Evolutionary conservation across 2,888 invertebrate species (phyloP), one percentile per base, ranked within the genome.

Genomic region (Eupithecia exiguata): DNA sequence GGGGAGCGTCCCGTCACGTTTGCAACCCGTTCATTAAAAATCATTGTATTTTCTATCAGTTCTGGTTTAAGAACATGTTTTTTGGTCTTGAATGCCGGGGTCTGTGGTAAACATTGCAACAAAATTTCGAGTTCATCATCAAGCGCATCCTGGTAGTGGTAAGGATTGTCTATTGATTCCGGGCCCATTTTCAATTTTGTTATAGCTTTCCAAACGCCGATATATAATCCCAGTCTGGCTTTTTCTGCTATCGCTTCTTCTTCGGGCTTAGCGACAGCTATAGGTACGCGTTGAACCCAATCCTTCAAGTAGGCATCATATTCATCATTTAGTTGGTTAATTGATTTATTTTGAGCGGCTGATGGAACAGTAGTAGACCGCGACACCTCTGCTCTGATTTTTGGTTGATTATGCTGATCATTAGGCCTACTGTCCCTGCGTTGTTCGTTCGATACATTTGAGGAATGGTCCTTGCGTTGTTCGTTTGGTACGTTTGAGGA

Each of bases 81-180:
- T 58, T 81, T 83, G 1, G 78, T 70, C 7, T 73, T 71, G 10
- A 93, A 78, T 67, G 89, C 89, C 36, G 78, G 65, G 9, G 87
- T 83, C 77, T 89, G 84, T 16, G 92, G 91, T 67, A 93, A 79
- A 38, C 77, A 77, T 69, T 82, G 77, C 5, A 93, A 73, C 62
- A 94, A 78, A 16, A 84, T 83, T 77, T 91, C 92, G 18, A 93
- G 80, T 75, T 92, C 92, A 58, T 90, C 86, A 65, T 90, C 91
- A 36, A 94, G 82, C 5, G 86, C 77, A 72, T 91, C 90, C 82
- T 90, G 87, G 68, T 85, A 91, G 70, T 87, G 84, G 78, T 88
- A 88, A 6, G 82, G 81, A 72, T 92, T 88, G 10, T 78, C 61
- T 70, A 86, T 81, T 46, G 82, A 81, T 3, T 78, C 81, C 1